A percentile compares a stretch with the other conserved stretches of the same genome.
Evolutionary conservation across 2,797 vertebrate species (phyloP).

Genomic region (Passerculus sandwichensis): DNA sequence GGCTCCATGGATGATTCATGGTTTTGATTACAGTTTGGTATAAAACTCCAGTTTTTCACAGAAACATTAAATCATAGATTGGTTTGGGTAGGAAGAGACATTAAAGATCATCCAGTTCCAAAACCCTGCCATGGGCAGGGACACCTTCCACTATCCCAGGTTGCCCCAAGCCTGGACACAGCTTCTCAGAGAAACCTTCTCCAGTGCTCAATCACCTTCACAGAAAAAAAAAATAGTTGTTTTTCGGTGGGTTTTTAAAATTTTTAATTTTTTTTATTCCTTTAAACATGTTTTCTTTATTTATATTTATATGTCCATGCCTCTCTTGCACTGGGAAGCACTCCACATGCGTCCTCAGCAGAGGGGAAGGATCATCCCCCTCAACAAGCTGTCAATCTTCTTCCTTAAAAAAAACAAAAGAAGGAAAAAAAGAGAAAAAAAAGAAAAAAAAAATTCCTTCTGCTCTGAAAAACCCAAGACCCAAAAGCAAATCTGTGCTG

Average conservation of each 20-base stretch:
- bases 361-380: not conserved
- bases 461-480: not conserved
- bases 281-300: too few species aligned
- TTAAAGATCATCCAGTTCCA: not conserved
- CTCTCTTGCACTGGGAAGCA: not conserved
- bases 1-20: not conserved
- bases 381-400: not conserved
- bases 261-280: too few species aligned
- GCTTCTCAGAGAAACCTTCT: not conserved
- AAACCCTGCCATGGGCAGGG: not conserved
- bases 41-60: not conserved
- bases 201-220: not conserved
- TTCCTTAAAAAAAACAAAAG: not conserved
- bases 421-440: not conserved
- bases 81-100: not conserved
- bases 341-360: not conserved
- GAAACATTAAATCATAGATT: not conserved
- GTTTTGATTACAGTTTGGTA: not conserved
- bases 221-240: not conserved
- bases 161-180: not conserved
- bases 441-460: not conserved
- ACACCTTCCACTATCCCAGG: not conserved
- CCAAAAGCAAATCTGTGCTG: not conserved
- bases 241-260: too few species aligned
- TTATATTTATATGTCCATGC: too few species aligned